phyloP scores from a whole-genome alignment of 2,888 invertebrate genomes.

The Tromatobia lineatoria region DNA sequence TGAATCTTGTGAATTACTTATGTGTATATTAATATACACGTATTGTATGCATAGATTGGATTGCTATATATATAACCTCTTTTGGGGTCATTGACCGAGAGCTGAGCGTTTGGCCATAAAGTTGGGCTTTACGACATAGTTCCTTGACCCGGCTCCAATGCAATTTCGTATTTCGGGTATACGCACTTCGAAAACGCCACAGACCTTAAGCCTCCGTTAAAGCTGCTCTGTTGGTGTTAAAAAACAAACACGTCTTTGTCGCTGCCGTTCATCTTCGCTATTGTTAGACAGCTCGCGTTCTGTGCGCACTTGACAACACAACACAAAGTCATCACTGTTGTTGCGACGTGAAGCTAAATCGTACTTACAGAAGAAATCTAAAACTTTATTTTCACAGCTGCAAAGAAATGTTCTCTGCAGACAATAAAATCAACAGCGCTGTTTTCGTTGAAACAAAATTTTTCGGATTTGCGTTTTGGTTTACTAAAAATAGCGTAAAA shows the following conservation, averaged over 20 bases:
- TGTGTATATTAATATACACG: neutral
- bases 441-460: neutral
- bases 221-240: neutral
- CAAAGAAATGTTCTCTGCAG: neutral
- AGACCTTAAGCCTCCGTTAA: constrained; percentile 1
- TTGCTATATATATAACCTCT: neutral
- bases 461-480: too few relatives aligned
- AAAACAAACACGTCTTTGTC: constrained; percentile 38
- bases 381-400: neutral
- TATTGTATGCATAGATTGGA: too few relatives aligned
- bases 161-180: constrained; percentile 37
- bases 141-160: constrained; percentile 38
- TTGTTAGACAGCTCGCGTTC: constrained; percentile 34
- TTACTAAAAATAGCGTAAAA: too few relatives aligned
- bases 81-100: constrained; percentile 21
- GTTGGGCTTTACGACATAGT: constrained; percentile 32
- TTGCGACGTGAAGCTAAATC: neutral
- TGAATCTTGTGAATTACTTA: too few relatives aligned
- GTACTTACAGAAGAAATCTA: neutral
- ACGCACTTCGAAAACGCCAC: constrained; percentile 18
- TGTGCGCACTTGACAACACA: constrained; percentile 19
- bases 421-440: neutral
- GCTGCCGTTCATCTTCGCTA: constrained; percentile 27
- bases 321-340: neutral
- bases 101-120: constrained; percentile 39